phyloP scores from a whole-genome alignment of 2,113 vertebrate species.

The Emydocephalus ijimae region DNA sequence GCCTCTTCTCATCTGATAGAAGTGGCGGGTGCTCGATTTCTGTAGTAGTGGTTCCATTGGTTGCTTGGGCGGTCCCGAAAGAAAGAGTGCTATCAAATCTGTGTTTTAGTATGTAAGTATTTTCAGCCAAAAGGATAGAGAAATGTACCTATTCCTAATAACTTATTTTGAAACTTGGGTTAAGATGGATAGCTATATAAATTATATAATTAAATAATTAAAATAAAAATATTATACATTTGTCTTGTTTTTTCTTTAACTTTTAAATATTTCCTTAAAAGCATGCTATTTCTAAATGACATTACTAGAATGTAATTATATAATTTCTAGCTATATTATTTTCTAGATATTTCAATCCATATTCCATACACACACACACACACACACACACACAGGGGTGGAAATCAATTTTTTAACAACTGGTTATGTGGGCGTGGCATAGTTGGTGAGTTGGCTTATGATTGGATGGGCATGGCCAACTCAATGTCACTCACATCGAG shows the following conservation, averaged over 20 bases:
- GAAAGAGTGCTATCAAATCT: not conserved
- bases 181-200: no score
- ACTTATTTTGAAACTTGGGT: not conserved
- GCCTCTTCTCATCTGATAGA: no score
- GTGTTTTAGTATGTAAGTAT: not conserved
- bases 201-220: no score
- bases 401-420: no score
- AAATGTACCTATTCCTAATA: not conserved
- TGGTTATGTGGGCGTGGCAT: no score
- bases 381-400: no score
- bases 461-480: no score
- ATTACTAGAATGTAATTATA: not conserved
- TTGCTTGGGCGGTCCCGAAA: not conserved
- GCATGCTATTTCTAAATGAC: not conserved
- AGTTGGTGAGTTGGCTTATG: no score
- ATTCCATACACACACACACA: not conserved
- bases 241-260: not conserved
- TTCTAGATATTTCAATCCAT: not conserved
- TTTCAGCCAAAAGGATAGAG: not conserved
- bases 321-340: not conserved
- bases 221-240: no score
- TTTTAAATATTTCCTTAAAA: not conserved
- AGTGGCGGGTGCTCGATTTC: no score
- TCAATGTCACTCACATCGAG: no score
- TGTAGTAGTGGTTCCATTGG: no score